Base-by-base conservation (phyloP, 2,113 vertebrate species). In the Xiphorhynchus elegans region DNA sequence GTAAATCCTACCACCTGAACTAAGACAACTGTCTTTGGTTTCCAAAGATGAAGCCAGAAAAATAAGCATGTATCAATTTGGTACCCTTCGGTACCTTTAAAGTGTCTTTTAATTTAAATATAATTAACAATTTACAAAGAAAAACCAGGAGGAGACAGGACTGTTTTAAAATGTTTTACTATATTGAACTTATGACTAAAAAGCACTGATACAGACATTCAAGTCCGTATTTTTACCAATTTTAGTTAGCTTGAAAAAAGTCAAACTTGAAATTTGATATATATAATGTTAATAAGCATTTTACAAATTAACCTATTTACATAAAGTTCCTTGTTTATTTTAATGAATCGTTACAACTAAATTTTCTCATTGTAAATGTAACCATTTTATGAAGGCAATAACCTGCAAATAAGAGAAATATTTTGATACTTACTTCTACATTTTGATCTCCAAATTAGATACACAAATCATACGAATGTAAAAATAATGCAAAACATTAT, bases 381-480 rank as follows among this genome's bases (percentile, higher is more conserved):
- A 31, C 18, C 13, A 39, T 4, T 66, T 70, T 80, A 77, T 80
- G 69, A 95, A 64, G 8, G 17, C 21, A 64, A 78, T 92, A 90
- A 88, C 7, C 35, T 37, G 80, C 37, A 84, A 77, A 87, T 26
- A 88, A 69, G 26, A 59, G 33, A 90, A 92, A 70, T 49, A 46
- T 47, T 90, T 68, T n/a, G 44, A 68, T 68, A 62, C 2, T 67
- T 89, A 44, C 13, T 21, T 67, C 42, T 69, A 77, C 7, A 28
- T 76, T 92, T 91, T 87, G 33, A 55, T 82, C 60, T 33, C 31
- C 52, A 87, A 94, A 96, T 92, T 93, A 76, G 76, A 82, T 50
- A 77, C 52, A 88, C 40, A 89, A 94, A 93, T 91, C 66, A 67
- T 35, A 53, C 25, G 37, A 40, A 53, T 35, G 9, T 60, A 62